Evolutionary conservation across 2,797 vertebrate genomes (phyloP).

Genomic region (Tarsius wallacei): DNA sequence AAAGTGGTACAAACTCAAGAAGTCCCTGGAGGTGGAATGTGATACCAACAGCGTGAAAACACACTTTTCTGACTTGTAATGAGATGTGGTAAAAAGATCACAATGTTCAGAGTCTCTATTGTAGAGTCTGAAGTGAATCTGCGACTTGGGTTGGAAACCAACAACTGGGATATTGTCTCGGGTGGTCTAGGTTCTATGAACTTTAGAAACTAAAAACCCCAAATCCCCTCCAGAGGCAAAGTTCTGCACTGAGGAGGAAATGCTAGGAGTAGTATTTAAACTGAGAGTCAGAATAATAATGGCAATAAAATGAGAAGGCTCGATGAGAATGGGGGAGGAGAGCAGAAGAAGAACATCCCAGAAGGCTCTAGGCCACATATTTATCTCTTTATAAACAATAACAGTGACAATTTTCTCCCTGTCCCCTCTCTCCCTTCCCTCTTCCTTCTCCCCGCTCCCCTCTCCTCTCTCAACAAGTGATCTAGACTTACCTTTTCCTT

Average conservation of each 20-base stretch:
- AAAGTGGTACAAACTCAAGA: background rate
- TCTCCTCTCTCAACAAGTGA: background rate
- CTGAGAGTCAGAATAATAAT: background rate
- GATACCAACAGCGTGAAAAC: accelerated
- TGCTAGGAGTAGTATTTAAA: background rate
- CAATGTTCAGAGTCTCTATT: background rate
- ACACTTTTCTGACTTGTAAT: background rate
- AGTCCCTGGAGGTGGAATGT: background rate
- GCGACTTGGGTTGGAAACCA: background rate
- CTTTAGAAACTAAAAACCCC: background rate
- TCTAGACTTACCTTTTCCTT: background rate
- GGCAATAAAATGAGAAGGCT: background rate
- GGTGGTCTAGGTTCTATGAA: background rate
- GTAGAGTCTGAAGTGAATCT: background rate
- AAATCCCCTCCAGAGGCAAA: background rate
- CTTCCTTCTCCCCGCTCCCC: too few species aligned
- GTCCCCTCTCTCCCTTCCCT: too few species aligned
- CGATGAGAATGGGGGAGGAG: background rate
- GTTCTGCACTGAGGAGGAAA: background rate
- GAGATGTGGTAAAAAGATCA: background rate
- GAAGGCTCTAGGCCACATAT: background rate
- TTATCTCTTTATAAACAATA: constrained; percentile 19
- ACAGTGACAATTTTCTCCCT: background rate
- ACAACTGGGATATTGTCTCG: background rate
- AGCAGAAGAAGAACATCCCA: background rate